A percentile compares a stretch with the other conserved stretches of the same genome.
Conservation (phyloP, 2,888 invertebrate species). For the Eudasyphora cyanicolor region DNA sequence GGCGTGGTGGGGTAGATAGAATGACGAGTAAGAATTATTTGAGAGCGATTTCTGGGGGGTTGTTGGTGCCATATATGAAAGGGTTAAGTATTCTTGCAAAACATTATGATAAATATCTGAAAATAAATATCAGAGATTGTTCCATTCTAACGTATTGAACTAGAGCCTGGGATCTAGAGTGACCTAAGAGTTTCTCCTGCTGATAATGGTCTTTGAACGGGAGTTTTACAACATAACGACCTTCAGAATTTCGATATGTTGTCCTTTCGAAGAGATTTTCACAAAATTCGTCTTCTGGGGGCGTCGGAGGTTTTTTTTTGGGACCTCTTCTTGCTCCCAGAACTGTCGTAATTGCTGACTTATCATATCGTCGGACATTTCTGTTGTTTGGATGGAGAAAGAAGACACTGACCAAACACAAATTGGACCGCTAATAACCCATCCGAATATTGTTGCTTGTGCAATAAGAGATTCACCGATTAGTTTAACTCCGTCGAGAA, state of each 20-base stretch:
- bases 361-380: background rate
- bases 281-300: conserved; percentile 12
- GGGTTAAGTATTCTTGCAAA: conserved; percentile 2
- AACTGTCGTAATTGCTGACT: background rate
- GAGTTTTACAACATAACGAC: conserved; percentile 27
- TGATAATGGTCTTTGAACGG: background rate
- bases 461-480: no score
- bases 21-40: background rate
- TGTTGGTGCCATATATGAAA: conserved; percentile 38
- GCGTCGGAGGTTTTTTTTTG: background rate
- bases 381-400: conserved; percentile 16
- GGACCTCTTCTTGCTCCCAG: conserved; percentile 34
- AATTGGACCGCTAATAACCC: conserved; percentile 32
- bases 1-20: conserved; percentile 53
- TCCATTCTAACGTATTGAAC: background rate
- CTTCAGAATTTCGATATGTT: conserved; percentile 20
- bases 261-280: conserved; percentile 13
- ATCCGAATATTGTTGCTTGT: conserved; percentile 29
- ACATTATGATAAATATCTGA: background rate
- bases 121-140: background rate
- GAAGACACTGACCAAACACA: background rate
- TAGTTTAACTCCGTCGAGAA: background rate
- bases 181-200: background rate
- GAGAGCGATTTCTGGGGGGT: background rate
- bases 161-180: background rate